A percentile compares a stretch with the other conserved stretches of the same genome.
These are phyloP conservation scores for Drosophila kanekoi DNA, from an alignment of 2,888 invertebrate species.

Conservation along the genomic window DNA sequence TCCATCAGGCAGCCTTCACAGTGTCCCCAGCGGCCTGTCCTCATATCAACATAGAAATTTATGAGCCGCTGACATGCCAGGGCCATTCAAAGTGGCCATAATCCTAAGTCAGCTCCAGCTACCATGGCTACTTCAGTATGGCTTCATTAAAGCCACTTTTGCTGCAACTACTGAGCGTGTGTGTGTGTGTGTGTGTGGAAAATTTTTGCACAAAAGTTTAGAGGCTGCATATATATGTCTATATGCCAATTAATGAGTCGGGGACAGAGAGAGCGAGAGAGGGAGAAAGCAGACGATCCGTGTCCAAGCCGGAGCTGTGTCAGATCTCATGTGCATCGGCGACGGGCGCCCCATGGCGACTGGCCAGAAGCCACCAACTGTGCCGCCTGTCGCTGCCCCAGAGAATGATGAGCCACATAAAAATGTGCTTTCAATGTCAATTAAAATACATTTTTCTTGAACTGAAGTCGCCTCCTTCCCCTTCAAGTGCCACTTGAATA, in stretches of 20 bases:
- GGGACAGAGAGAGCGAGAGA: slow-evolving; percentile 5
- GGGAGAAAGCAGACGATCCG: not conserved
- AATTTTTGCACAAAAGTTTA: slow-evolving; percentile 48
- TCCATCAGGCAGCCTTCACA: slow-evolving; percentile 40
- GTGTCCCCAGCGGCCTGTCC: slow-evolving; percentile 48
- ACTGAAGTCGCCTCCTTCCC: slow-evolving; percentile 17
- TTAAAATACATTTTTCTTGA: slow-evolving; percentile 64
- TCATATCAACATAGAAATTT: slow-evolving; percentile 63
- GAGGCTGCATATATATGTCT: slow-evolving; percentile 70
- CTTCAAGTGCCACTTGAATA: slow-evolving; percentile 37
- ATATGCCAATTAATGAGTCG: slow-evolving; percentile 73
- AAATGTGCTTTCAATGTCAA: slow-evolving; percentile 78
- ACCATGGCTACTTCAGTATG: slow-evolving; percentile 51
- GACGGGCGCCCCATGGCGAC: slow-evolving; percentile 55
- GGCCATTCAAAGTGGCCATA: slow-evolving; percentile 65
- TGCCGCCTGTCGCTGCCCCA: slow-evolving; percentile 54
- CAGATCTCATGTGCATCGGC: slow-evolving; percentile 17
- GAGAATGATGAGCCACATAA: slow-evolving; percentile 68
- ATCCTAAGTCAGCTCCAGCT: slow-evolving; percentile 43
- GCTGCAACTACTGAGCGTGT: slow-evolving; percentile 27
- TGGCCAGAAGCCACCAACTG: slow-evolving; percentile 49
- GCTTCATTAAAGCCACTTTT: slow-evolving; percentile 70
- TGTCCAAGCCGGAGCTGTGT: slow-evolving; percentile 3
- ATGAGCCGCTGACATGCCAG: slow-evolving; percentile 77
- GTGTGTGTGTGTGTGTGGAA: slow-evolving; percentile 12